Evolutionary conservation across 1,140 invertebrate species (phyloP), one percentile per base, ranked within the genome.

Genomic region (Papilio glaucus): DNA sequence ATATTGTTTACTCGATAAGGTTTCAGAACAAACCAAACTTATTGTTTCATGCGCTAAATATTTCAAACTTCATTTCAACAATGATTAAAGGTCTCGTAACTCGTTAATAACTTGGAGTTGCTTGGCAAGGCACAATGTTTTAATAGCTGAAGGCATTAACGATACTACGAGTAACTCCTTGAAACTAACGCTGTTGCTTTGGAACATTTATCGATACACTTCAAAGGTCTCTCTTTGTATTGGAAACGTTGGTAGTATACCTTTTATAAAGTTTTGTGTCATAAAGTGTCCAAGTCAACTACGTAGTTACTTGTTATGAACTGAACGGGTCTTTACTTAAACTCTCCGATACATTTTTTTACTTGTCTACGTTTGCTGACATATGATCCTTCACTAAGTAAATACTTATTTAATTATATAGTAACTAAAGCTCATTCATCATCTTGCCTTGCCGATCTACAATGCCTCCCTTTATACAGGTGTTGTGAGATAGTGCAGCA

Each of bases 141-240:
- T 57, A 57, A 57, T 57, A 26, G n/a, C 42, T 45, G 4, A 21
- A 45, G 49, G 24, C 49, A 24, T 53, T 26, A 53, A 21, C 18
- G 18, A 53, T 24, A 53, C 49, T 53, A 3, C 21, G 3, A 33
- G 29, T 2, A 53, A 53, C 9, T 53, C 24, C 49, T 24, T 24
- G 49, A 57, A 57, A 57, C 49, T 57, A 57, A 4, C 21, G 49
- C 29, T 33, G 18, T 45, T 45, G 5, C 49, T 24, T 26, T 57
- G 18, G 3, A 57, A 57, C 18, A 24, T 57, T 21, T 49, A 49
- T 18, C 21, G 45, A 45, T 49, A 21, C 18, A 18, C 45, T 49
- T 6, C 6, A 33, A 21, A 49, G 18, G 8, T 8, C 9, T 57
- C 12, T 57, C 21, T 26, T 57, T 57, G 49, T 57, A 24, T 13